phyloP scores from a whole-genome alignment of 2,113 vertebrate species.

The Notarius quadriscutis region DNA sequence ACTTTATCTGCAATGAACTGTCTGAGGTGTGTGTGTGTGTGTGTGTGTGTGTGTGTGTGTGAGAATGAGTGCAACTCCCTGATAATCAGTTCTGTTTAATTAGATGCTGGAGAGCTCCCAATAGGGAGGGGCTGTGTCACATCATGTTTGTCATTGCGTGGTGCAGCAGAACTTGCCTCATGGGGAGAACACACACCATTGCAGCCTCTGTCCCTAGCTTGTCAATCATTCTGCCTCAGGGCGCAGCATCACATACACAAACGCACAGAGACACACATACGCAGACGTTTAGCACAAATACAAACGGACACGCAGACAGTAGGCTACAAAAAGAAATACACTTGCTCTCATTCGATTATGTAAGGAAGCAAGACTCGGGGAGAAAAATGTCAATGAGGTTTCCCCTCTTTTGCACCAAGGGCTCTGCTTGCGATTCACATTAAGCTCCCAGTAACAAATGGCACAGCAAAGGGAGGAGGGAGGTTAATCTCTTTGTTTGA shows the following conservation, averaged over 20 bases:
- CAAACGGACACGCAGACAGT: neutral
- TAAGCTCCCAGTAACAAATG: conserved; percentile 40
- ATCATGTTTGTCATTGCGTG: conserved; percentile 67
- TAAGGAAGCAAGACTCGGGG: conserved; percentile 28
- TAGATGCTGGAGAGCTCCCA: conserved; percentile 61
- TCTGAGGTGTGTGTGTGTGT: conserved; percentile 37
- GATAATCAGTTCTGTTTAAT: conserved; percentile 76
- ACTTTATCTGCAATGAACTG: conserved; percentile 27
- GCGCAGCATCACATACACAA: neutral
- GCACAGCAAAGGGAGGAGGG: conserved; percentile 21
- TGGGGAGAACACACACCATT: conserved; percentile 63
- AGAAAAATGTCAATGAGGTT: conserved; percentile 32
- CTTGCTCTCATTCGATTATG: conserved; percentile 20
- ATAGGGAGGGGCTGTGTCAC: conserved; percentile 66
- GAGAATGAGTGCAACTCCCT: conserved; percentile 52
- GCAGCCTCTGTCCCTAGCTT: conserved; percentile 62
- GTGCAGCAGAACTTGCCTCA: conserved; percentile 55
- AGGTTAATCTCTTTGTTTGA: conserved; percentile 63
- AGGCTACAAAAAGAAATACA: conserved; percentile 8
- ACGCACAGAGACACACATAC: neutral
- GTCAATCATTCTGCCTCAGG: conserved; percentile 61
- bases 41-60: conserved; percentile 48
- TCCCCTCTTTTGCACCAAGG: conserved; percentile 15
- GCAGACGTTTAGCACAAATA: conserved; percentile 20
- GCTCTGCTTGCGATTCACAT: conserved; percentile 22